A percentile compares a stretch with the other conserved stretches of the same genome.
phyloP scores from a whole-genome alignment of 2,888 invertebrate genomes.

The Coenonympha arcania region DNA sequence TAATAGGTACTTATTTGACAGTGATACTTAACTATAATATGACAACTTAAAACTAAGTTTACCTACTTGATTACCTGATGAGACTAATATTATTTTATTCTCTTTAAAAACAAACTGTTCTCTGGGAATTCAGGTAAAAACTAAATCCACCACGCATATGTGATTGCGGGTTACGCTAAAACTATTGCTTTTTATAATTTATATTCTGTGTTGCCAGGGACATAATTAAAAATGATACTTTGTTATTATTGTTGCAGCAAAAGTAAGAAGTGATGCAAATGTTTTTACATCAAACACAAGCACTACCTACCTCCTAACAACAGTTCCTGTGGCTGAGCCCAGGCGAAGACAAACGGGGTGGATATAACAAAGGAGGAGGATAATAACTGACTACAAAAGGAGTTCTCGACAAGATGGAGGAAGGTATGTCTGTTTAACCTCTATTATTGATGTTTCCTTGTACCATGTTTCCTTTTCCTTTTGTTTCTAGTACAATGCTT shows the following conservation, averaged over 20 bases:
- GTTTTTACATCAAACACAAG: constrained; percentile 52
- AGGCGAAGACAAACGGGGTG: constrained; percentile 37
- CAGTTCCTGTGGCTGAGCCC: constrained; percentile 63
- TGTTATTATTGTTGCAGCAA: constrained; percentile 7
- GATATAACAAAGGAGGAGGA: constrained; percentile 38
- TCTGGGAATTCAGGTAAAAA: too few relatives aligned
- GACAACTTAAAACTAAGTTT: too few relatives aligned
- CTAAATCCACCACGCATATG: too few relatives aligned
- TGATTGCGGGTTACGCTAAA: too few relatives aligned
- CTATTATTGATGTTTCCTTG: too few relatives aligned
- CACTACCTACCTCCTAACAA: constrained; percentile 56
- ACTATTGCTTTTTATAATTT: not conserved
- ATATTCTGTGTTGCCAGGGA: not conserved
- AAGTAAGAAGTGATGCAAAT: not conserved
- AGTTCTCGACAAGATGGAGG: constrained; percentile 40
- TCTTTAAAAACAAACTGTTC: too few relatives aligned
- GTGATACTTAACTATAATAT: too few relatives aligned
- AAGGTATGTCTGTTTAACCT: constrained; percentile 39
- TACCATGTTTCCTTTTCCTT: too few relatives aligned
- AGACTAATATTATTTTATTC: too few relatives aligned
- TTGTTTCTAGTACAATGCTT: too few relatives aligned
- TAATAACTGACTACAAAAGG: constrained; percentile 34
- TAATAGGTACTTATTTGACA: too few relatives aligned
- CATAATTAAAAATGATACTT: not conserved
- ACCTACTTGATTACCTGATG: too few relatives aligned